phyloP scores from a whole-genome alignment of 2,113 vertebrate species.

The Plecotus auritus region DNA sequence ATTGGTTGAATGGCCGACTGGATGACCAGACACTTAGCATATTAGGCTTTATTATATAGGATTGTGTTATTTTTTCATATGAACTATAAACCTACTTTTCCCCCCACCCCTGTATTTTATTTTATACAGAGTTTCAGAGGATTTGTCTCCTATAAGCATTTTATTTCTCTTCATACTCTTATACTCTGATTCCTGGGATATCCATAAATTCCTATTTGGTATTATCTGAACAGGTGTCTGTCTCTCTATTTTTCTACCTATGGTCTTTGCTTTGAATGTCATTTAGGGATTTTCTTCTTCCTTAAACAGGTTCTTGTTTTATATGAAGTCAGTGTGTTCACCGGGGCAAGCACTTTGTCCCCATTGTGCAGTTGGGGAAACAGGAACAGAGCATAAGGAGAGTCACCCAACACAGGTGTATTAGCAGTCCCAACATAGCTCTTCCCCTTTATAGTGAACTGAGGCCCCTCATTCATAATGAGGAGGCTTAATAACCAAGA shows the following conservation, averaged over 20 bases:
- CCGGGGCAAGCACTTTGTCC: background rate
- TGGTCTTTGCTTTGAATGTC: background rate
- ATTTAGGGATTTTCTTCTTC: background rate
- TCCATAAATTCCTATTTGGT: background rate
- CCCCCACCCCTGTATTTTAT: background rate
- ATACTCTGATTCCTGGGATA: background rate
- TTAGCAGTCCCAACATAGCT: too few species aligned
- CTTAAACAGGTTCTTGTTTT: background rate
- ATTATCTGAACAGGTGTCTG: background rate
- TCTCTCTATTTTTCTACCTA: background rate
- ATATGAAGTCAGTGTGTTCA: background rate
- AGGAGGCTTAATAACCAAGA: background rate
- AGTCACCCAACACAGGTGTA: background rate
- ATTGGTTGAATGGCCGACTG: too few species aligned
- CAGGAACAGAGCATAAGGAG: background rate
- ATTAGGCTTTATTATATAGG: too few species aligned
- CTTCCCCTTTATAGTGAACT: background rate
- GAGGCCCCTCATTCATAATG: background rate
- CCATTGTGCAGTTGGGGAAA: background rate
- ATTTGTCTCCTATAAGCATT: background rate
- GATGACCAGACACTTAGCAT: too few species aligned
- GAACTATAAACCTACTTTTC: background rate
- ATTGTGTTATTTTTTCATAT: background rate
- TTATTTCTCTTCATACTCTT: constrained; percentile 1
- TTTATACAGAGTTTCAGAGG: background rate